Evolutionary conservation across 92 coral and sea anemone species (phyloP).

Genomic region (Parazoanthus swiftii): DNA sequence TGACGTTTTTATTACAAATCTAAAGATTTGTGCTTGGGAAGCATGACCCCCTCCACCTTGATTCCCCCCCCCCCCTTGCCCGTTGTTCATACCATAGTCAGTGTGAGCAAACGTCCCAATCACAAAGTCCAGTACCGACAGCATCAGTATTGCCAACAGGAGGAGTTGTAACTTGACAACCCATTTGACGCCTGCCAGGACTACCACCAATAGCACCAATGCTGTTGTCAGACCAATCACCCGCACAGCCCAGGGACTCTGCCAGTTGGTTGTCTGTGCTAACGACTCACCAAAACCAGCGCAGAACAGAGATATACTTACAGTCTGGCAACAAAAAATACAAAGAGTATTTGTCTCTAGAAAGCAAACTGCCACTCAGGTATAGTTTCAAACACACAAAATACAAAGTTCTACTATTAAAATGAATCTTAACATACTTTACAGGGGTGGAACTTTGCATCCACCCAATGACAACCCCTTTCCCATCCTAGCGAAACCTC

Average conservation of each 20-base stretch:
- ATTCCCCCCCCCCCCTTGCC: neutral
- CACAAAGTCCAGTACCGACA: constrained; percentile 94
- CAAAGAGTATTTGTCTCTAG: neutral
- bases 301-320: constrained; percentile 91
- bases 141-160: constrained; percentile 84
- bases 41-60: neutral
- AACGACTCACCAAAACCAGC: constrained; percentile 99
- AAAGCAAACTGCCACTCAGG: no score
- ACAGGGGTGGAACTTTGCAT: no score
- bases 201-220: constrained; percentile 74
- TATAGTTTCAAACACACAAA: no score
- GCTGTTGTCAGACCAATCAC: constrained; percentile 91
- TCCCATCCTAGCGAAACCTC: no score
- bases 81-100: constrained; percentile 69
- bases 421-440: no score
- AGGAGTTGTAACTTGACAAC: constrained; percentile 93
- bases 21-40: no score
- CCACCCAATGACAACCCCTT: no score
- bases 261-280: constrained; percentile 97
- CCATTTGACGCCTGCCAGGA: constrained; percentile 99
- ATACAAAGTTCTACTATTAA: no score
- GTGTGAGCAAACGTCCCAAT: constrained; percentile 99
- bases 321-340: constrained; percentile 66
- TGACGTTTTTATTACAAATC: no score
- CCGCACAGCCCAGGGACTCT: constrained; percentile 94